Base-by-base conservation (phyloP, 2,113 vertebrate genomes). In the Leucopsar rothschildi region DNA sequence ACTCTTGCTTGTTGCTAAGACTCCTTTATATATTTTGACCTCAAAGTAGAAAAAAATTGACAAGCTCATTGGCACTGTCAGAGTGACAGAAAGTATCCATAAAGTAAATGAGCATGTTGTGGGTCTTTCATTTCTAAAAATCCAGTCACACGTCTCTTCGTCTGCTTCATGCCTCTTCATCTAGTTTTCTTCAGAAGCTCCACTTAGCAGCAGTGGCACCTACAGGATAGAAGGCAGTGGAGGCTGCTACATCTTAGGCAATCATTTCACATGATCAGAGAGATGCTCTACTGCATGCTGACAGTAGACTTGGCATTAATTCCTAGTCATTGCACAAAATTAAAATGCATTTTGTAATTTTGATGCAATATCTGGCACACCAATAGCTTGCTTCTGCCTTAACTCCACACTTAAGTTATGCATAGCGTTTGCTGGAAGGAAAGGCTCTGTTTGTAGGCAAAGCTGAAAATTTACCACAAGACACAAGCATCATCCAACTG, bases 321-420 rank as follows among this genome's bases (percentile, higher is more conserved):
- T 95, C 92, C 93, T 83, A 95, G 59, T 94, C 93, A 92, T 66
- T 93, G 93, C 96, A 95, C 92, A 88, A 94, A 97, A 95, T 95
- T 96, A 95, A 96, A 96, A 96, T 96, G 79, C 95, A 96, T 95
- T 96, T 97, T 95, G 91, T 95, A 97, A 95, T 97, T 96, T 95
- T 65, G 81, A 95, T 95, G 94, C 95, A 97, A 95, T 95, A 95
- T 93, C 94, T 97, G 95, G 95, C 94, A 96, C 93, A 88, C 93
- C 94, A 88, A 81, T 93, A 94, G 60, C 87, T 94, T 92, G 72
- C 92, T 96, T 88, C 90, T 94, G 92, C 76, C 82, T 95, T 70
- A 88, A 88, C 90, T 95, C 90, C 92, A 57, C 5, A 6, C 76
- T 95, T 96, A 90, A 88, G 93, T 88, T 96, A 94, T 96, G 95